Base-by-base conservation (phyloP, 37 sponge, comb jelly and placozoan genomes). In the Spongilla lacustris region DNA sequence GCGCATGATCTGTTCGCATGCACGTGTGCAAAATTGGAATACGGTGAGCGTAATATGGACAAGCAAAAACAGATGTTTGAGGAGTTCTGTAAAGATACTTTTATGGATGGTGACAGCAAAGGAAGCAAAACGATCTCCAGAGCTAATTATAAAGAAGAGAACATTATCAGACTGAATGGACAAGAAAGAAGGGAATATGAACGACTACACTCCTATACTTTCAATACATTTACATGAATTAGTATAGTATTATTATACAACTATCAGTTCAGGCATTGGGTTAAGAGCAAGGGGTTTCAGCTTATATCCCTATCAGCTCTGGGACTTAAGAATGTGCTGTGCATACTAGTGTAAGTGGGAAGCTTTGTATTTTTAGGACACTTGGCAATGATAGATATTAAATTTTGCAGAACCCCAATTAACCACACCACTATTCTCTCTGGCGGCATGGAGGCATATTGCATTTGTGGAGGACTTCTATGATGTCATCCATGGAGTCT, bases 211-310 rank as follows among this genome's bases (percentile, higher is more conserved):
- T n/a, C n/a, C n/a, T n/a, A n/a, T n/a, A n/a, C n/a, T n/a, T n/a
- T n/a, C n/a, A n/a, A n/a, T n/a, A n/a, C n/a, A n/a, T n/a, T n/a
- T n/a, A n/a, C n/a, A n/a, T n/a, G n/a, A n/a, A n/a, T n/a, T n/a
- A n/a, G n/a, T n/a, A n/a, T n/a, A n/a, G n/a, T n/a, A n/a, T n/a
- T n/a, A n/a, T n/a, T n/a, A n/a, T n/a, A n/a, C n/a, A n/a, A n/a
- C n/a, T n/a, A n/a, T n/a, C n/a, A n/a, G n/a, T n/a, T 84, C 66
- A 84, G 38, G 73, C 66, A 74, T 37, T 84, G 84, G 84, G 75
- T 81, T 37, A 81, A 67, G 34, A 29, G 68, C 28, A 66, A 36
- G n/a, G 28, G 82, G 24, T 81, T 67, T 66, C 27, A 32, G 23
- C 27, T 81, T 2, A 30, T 81, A 34, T 38, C 70, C 33, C 33